phyloP scores from a whole-genome alignment of 2,113 vertebrate genomes.

The Ammospiza caudacuta region DNA sequence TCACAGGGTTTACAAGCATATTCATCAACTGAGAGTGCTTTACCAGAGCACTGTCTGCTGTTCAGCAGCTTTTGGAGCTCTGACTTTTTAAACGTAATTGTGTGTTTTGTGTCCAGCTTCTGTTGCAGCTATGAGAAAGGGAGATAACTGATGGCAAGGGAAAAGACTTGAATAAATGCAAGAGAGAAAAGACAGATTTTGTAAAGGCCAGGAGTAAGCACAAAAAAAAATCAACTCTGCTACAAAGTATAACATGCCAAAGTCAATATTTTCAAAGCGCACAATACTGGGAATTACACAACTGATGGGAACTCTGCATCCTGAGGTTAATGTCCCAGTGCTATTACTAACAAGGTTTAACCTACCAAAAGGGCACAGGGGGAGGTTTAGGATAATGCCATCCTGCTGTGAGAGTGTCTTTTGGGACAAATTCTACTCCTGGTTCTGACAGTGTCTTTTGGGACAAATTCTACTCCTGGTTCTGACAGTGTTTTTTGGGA shows the following conservation, averaged over 20 bases:
- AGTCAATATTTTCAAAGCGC: slow-evolving; percentile 46
- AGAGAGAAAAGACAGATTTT: slow-evolving; percentile 35
- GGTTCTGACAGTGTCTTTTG: neutral
- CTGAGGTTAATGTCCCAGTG: slow-evolving; percentile 23
- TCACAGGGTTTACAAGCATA: neutral
- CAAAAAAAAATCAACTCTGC: neutral
- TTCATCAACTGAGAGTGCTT: neutral
- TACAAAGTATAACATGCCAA: slow-evolving; percentile 36
- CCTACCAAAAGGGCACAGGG: neutral
- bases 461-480: neutral
- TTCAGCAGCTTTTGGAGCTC: neutral
- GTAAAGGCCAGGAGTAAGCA: neutral
- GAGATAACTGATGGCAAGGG: neutral
- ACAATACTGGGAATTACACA: slow-evolving; percentile 40
- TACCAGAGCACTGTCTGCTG: neutral
- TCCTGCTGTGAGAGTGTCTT: neutral
- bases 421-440: neutral
- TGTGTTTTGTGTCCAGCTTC: slow-evolving; percentile 14
- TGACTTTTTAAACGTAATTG: neutral
- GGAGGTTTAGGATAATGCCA: neutral
- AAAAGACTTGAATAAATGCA: slow-evolving; percentile 9
- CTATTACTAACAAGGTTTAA: slow-evolving; percentile 1
- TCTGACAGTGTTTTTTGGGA: neutral
- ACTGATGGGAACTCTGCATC: slow-evolving; percentile 37
- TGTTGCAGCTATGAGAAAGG: slow-evolving; percentile 19